Base-by-base conservation (phyloP, 2,113 vertebrate species). In the Dipodomys merriami region DNA sequence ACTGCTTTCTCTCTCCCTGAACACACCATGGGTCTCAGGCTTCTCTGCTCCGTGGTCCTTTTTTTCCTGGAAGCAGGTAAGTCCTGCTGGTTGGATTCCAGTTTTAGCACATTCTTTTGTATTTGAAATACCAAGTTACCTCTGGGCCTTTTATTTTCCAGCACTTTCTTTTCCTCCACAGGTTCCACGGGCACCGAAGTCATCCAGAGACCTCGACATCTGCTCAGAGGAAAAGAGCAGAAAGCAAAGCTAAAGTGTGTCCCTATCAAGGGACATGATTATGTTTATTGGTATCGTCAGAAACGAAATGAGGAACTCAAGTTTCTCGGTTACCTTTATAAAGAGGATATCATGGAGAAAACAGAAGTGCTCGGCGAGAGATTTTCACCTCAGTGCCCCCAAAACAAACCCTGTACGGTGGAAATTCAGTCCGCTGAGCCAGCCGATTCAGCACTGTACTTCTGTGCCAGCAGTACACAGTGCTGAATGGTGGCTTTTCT, bases 391-490 rank as follows among this genome's bases (percentile, higher is more conserved):
- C 0, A 33, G 0, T 95, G 91, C 2, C 27, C 9, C 20, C 0
- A 0, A 29, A 13, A 74, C 23, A 10, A 1, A 0, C 2, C 57
- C 39, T 97, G 96, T 20, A 88, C 16, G 76, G 8, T 96, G 64
- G 67, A 93, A 62, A 92, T 96, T 13, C 30, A 83, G 4, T 67
- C 92, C 30, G 53, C 83, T 0, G 22, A 94, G 44, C n/a, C 16
- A 3, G 29, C 1, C 2, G 93, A 96, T 27, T 39, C 93, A 0
- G 95, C 84, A 0, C 10, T 80, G 62, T 96, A 90, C n/a, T 92
- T 95, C 88, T 96, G 94, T 53, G 94, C 94, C 68, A 94, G 92
- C 93, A 96, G 6, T 30, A 27, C 97, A 95, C 94, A 95, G 95
- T 83, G 94, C 71, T 77, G 29, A 33, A 35, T 6, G 12, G 23